These are phyloP conservation scores for Platyrinchus mystaceus DNA, from an alignment of 2,797 vertebrate species.

Conservation along the genomic window DNA sequence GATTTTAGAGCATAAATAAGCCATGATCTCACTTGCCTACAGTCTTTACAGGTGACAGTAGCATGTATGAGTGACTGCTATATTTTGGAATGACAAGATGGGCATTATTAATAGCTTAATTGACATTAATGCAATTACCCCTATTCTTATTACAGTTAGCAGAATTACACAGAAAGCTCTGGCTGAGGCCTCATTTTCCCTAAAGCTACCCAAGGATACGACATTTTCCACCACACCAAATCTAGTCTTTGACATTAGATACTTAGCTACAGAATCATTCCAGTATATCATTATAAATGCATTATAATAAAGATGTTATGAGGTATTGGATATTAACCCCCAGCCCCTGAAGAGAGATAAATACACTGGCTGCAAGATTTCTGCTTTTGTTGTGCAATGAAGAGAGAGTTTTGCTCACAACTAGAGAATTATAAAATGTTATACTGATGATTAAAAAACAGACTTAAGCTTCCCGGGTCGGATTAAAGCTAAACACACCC, in stretches of 20 bases:
- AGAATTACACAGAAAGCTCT: constrained; percentile 77
- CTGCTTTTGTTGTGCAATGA: constrained; percentile 66
- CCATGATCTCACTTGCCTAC: constrained; percentile 62
- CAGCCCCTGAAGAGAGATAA: constrained; percentile 77
- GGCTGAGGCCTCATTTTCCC: constrained; percentile 74
- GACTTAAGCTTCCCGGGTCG: constrained; percentile 36
- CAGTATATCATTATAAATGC: constrained; percentile 85
- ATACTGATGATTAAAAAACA: constrained; percentile 59
- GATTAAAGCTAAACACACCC: constrained; percentile 56
- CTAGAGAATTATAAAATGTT: constrained; percentile 68
- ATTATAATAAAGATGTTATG: constrained; percentile 83
- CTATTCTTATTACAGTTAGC: constrained; percentile 76
- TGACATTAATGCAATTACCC: constrained; percentile 80
- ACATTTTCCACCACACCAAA: constrained; percentile 77
- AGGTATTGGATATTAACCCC: constrained; percentile 80
- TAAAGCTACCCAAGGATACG: constrained; percentile 76
- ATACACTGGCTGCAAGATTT: constrained; percentile 63
- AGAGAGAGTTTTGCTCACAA: constrained; percentile 57
- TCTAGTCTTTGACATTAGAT: constrained; percentile 77
- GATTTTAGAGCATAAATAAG: constrained; percentile 40
- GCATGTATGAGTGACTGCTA: constrained; percentile 66
- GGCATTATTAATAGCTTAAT: constrained; percentile 83
- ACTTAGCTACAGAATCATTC: constrained; percentile 77
- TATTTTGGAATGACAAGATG: constrained; percentile 76
- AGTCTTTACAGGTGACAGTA: constrained; percentile 62